Evolutionary conservation across 2,888 invertebrate species (phyloP), one percentile per base, ranked within the genome.

Genomic region (Orthosia gothica): DNA sequence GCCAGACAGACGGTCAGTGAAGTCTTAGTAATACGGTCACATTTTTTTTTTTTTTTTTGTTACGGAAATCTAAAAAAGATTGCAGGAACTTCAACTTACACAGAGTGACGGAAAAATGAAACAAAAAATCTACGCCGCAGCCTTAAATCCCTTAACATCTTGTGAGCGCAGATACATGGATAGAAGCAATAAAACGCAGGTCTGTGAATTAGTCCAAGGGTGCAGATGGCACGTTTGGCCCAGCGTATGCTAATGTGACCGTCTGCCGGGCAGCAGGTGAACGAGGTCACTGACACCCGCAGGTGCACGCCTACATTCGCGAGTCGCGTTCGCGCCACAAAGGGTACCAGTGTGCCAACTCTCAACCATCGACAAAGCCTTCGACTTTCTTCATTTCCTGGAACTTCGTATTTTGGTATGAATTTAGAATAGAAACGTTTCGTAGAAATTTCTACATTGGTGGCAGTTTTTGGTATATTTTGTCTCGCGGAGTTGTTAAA

Each of bases 281-380:
- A 89, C 87, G 91, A 87, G 96, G 94, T 96, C 95, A 93, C 86
- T 92, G 95, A 95, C 95, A 90, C 90, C 85, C 89, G 92, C 93
- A 94, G 94, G 92, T 93, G 94, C 88, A 82, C 78, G 76, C 88
- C 86, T 86, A 86, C 88, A 85, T 76, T 82, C 82, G 83, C 83
- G 59, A 76, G 23, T 75, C 78, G 82, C 70, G 79, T 83, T 83
- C 84, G 81, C 86, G 84, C 88, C 87, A 84, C 78, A 80, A 87
- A 86, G 83, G 79, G 81, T 81, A 77, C 79, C 76, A 83, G 69
- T 76, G 64, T 76, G 62, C 61, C 47, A 70, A 79, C 81, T 74
- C 75, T 73, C 74, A 71, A 69, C 49, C 77, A 71, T 70, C 83
- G 74, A 85, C 84, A 85, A 89, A 89, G 80, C 76, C 78, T 72